Evolutionary conservation across 1,140 invertebrate genomes (phyloP).

Genomic region (Galendromus occidentalis): DNA sequence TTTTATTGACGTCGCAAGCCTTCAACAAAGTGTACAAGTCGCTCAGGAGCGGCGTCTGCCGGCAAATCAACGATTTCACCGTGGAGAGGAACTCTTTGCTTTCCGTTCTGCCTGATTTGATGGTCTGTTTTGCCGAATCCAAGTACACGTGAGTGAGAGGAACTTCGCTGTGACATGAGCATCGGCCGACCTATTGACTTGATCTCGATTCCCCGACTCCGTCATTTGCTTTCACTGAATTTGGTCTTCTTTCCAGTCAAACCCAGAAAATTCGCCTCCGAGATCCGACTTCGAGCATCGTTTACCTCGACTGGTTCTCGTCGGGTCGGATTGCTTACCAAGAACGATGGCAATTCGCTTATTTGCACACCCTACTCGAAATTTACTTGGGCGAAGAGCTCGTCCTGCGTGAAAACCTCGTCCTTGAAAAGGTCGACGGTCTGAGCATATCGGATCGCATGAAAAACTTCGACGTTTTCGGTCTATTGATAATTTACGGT

Average conservation of each 20-base stretch:
- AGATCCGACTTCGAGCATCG: background rate
- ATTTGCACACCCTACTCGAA: background rate
- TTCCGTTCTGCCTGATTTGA: background rate
- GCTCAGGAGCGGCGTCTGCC: background rate
- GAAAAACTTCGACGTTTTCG: background rate
- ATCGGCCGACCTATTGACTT: too few species aligned
- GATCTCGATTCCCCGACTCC: too few species aligned
- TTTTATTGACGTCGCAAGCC: background rate
- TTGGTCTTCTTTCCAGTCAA: background rate
- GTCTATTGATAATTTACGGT: background rate
- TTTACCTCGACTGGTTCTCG: background rate
- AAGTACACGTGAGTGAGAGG: background rate
- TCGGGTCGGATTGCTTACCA: background rate
- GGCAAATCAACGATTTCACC: background rate
- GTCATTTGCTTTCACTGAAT: background rate
- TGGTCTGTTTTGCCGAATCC: background rate
- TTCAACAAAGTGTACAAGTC: slow-evolving; percentile 5
- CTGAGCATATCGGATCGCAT: background rate
- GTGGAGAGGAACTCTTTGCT: background rate
- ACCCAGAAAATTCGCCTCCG: background rate
- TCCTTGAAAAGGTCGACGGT: background rate
- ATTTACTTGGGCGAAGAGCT: background rate
- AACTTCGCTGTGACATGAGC: too few species aligned
- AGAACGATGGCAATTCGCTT: background rate
- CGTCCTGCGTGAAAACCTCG: background rate